phyloP scores from a whole-genome alignment of 2,797 vertebrate species.

The Acropternis orthonyx region DNA sequence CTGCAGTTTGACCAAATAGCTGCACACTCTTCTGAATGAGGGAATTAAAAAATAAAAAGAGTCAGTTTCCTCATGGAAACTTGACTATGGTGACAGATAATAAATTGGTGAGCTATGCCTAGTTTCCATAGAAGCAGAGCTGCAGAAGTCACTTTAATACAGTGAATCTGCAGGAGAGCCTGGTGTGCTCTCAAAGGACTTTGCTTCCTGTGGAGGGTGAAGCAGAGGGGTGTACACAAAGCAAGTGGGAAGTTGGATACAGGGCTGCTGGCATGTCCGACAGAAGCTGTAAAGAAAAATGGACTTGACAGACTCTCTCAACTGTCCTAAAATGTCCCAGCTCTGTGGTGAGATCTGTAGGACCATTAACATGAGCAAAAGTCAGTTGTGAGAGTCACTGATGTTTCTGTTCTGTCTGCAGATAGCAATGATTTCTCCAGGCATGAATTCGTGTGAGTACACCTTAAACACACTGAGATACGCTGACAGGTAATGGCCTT shows the following conservation, averaged over 20 bases:
- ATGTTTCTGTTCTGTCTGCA: constrained; percentile 66
- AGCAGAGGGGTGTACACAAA: neutral
- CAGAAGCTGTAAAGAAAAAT: neutral
- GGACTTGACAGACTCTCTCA: neutral
- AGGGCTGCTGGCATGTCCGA: neutral
- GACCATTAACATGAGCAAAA: neutral
- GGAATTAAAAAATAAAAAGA: neutral
- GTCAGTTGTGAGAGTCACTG: neutral
- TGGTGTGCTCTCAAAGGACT: neutral
- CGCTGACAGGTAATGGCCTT: constrained; percentile 87
- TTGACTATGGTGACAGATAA: neutral
- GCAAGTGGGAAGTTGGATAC: neutral
- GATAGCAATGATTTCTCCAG: constrained; percentile 98
- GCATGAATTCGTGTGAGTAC: constrained; percentile 93
- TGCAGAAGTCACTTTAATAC: neutral
- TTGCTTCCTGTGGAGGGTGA: neutral
- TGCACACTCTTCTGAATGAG: neutral
- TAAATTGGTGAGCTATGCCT: neutral
- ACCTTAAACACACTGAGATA: constrained; percentile 96
- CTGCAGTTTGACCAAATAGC: neutral
- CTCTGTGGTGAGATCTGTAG: neutral
- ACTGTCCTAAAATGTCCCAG: neutral
- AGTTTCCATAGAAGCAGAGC: neutral
- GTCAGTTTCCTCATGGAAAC: neutral
- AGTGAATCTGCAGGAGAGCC: neutral